Conservation (phyloP, 2,113 vertebrate species). For the Scolopax mira region DNA sequence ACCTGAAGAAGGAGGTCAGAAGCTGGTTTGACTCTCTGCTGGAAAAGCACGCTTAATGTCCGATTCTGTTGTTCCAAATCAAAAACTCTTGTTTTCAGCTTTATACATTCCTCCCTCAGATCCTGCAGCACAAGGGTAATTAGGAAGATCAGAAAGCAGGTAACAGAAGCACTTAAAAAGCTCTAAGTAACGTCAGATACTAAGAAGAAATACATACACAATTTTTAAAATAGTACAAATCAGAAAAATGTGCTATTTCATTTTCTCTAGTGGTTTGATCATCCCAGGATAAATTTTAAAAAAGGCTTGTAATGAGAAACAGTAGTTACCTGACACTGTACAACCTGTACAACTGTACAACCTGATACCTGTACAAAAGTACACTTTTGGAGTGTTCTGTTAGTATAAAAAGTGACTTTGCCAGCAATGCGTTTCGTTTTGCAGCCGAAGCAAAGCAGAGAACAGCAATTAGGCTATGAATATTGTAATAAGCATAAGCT, state of each 20-base stretch:
- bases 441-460: slow-evolving; percentile 22
- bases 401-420: not conserved
- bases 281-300: not conserved
- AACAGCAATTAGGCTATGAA: slow-evolving; percentile 19
- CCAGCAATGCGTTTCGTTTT: not conserved
- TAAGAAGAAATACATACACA: slow-evolving; percentile 5
- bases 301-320: slow-evolving; percentile 12
- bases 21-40: slow-evolving; percentile 86
- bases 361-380: no score
- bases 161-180: not conserved
- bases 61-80: slow-evolving; percentile 93
- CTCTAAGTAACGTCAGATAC: not conserved
- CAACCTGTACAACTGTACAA: not conserved
- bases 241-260: not conserved
- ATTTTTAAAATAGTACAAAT: slow-evolving; percentile 13
- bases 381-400: not conserved
- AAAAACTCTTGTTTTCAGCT: slow-evolving; percentile 89
- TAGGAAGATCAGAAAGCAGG: not conserved
- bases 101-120: slow-evolving; percentile 90
- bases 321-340: not conserved
- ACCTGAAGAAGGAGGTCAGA: slow-evolving; percentile 92
- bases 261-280: not conserved
- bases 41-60: slow-evolving; percentile 84
- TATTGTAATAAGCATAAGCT: not conserved
- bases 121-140: slow-evolving; percentile 73